Conservation (phyloP, 1,140 invertebrate genomes). For the Drosophila kurseongensis region DNA sequence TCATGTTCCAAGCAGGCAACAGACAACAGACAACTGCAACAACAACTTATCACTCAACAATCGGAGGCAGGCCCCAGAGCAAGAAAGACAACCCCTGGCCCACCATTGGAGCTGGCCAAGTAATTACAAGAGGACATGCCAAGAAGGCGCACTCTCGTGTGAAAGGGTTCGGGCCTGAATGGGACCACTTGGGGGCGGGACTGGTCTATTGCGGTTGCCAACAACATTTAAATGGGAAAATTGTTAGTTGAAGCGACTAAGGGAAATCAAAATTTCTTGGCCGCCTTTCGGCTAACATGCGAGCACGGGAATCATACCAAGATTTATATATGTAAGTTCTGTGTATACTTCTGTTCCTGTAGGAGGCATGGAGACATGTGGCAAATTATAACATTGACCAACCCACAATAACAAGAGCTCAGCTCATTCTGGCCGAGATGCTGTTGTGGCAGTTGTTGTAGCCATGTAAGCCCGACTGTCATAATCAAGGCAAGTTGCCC, state of each 20-base stretch:
- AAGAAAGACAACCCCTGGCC: background rate
- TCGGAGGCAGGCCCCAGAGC: slow-evolving; percentile 43
- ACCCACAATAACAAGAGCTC: slow-evolving; percentile 24
- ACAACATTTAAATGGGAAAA: slow-evolving; percentile 54
- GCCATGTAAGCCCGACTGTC: slow-evolving; percentile 60
- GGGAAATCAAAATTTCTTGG: slow-evolving; percentile 41
- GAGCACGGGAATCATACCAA: slow-evolving; percentile 21
- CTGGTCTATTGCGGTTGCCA: background rate
- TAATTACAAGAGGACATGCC: slow-evolving; percentile 74
- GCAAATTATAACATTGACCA: slow-evolving; percentile 66
- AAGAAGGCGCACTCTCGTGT: slow-evolving; percentile 39
- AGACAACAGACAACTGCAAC: slow-evolving; percentile 51
- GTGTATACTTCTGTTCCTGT: slow-evolving; percentile 33
- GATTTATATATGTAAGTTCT: slow-evolving; percentile 23
- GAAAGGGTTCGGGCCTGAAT: slow-evolving; percentile 10
- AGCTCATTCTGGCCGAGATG: slow-evolving; percentile 13
- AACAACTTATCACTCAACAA: slow-evolving; percentile 72
- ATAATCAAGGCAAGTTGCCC: slow-evolving; percentile 67
- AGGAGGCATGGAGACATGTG: slow-evolving; percentile 45
- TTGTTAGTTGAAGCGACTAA: slow-evolving; percentile 47
- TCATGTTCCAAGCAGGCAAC: slow-evolving; percentile 45
- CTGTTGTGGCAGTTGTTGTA: slow-evolving; percentile 29
- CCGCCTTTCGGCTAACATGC: slow-evolving; percentile 7
- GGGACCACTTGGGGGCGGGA: background rate
- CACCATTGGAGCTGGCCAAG: slow-evolving; percentile 34